These are phyloP conservation scores for Philonicus albiceps DNA, from an alignment of 2,888 invertebrate species.

Conservation along the genomic window DNA sequence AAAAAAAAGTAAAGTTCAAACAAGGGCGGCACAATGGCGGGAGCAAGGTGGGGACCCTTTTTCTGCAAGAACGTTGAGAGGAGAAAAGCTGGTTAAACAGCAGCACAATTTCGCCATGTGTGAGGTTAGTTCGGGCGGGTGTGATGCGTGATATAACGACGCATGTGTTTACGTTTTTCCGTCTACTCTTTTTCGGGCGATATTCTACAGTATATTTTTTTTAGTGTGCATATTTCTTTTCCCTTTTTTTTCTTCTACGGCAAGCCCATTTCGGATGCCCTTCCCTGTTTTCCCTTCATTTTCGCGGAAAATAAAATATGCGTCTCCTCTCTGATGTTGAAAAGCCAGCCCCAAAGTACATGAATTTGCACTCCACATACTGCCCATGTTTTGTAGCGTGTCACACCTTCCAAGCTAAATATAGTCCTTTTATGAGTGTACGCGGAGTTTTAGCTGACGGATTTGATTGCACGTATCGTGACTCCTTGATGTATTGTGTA, in stretches of 20 bases:
- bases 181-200: neutral
- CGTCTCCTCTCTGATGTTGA: neutral
- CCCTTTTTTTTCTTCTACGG: neutral
- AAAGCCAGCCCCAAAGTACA: neutral
- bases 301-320: neutral
- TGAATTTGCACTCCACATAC: neutral
- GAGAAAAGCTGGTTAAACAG: neutral
- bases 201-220: neutral
- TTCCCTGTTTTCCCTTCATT: neutral
- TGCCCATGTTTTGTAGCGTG: neutral
- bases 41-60: neutral
- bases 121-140: neutral
- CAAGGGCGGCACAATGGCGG: neutral
- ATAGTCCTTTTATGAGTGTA: neutral
- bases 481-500: neutral
- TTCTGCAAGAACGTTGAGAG: neutral
- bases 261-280: neutral
- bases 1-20: neutral
- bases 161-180: neutral
- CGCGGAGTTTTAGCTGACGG: neutral
- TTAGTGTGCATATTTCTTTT: neutral
- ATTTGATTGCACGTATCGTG: neutral
- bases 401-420: neutral
- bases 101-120: neutral
- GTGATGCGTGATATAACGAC: neutral